Base-by-base conservation (phyloP, 2,797 vertebrate species). In the Galaxias olidus region DNA sequence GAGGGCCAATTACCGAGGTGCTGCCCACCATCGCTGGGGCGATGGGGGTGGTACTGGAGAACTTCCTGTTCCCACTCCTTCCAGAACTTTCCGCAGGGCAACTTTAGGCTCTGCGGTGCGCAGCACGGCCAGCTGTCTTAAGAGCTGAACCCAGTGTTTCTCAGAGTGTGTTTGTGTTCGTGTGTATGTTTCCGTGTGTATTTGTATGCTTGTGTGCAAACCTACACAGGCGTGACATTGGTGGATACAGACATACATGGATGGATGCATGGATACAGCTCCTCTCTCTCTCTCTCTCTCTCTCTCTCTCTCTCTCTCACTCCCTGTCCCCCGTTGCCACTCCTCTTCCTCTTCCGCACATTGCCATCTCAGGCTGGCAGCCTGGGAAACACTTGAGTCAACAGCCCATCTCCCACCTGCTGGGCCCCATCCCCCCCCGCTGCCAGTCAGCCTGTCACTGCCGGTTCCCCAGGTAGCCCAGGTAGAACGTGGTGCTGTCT, bases 391-490 rank as follows among this genome's bases (percentile, higher is more conserved):
- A 49, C 62, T n/a, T 66, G 56, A 66, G 69, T 77, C 74, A 74
- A 72, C 73, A 73, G 44, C 67, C 76, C 56, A 53, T 80, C 59
- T 66, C 61, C 72, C 41, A 68, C 59, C 73, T 72, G 71, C 70
- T 56, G 61, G 62, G 17, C 49, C 59, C 4, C 18, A 51, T 60
- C 68, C 61, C 61, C 66, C 40, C 1, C 66, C 41, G 41, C 69
- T 30, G 53, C 78, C 77, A 80, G 47, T 83, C 80, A 84, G 55
- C 72, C 77, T 67, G 78, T 77, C 69, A 54, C 47, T 54, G 8
- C 52, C 1, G 10, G 62, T 50, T 20, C 71, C 72, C 69, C 60
- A 57, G 63, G 68, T 63, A 63, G 58, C 57, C 65, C 63, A 49
- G 61, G 49, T 55, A 6, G 3, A 53, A 47, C 47, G 54, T 47